These are phyloP conservation scores for Laticauda laticaudata DNA, from an alignment of 2,113 vertebrate species.

Conservation along the genomic window DNA sequence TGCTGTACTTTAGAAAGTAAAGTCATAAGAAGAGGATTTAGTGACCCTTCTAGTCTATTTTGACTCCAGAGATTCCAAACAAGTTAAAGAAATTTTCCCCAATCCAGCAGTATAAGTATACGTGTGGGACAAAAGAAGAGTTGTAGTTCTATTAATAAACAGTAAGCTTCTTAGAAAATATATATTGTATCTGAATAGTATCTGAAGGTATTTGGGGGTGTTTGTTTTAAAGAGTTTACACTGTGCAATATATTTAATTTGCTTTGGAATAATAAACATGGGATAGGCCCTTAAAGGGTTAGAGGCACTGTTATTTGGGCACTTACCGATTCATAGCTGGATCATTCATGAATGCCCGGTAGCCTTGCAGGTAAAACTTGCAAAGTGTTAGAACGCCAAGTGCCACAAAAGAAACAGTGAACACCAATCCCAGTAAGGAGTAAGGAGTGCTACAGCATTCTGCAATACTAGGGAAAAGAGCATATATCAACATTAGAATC, in stretches of 20 bases:
- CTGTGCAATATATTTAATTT: background rate
- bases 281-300: background rate
- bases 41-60: background rate
- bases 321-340: constrained; percentile 95
- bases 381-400: constrained; percentile 95
- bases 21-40: background rate
- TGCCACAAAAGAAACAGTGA: constrained; percentile 95
- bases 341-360: constrained; percentile 97
- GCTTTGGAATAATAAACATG: background rate
- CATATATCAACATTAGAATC: constrained; percentile 5
- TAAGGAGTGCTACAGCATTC: constrained; percentile 98
- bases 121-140: background rate
- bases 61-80: background rate
- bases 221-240: background rate
- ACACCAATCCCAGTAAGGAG: constrained; percentile 92
- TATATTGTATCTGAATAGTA: background rate
- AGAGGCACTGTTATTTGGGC: background rate
- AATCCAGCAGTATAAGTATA: background rate
- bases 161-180: background rate
- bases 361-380: constrained; percentile 98
- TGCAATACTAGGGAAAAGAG: constrained; percentile 78
- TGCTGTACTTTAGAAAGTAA: too few species aligned
- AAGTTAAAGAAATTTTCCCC: background rate
- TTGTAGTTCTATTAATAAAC: background rate
- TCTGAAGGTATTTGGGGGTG: background rate